Base-by-base conservation (phyloP, 2,888 invertebrate species). In the Nebria salina region DNA sequence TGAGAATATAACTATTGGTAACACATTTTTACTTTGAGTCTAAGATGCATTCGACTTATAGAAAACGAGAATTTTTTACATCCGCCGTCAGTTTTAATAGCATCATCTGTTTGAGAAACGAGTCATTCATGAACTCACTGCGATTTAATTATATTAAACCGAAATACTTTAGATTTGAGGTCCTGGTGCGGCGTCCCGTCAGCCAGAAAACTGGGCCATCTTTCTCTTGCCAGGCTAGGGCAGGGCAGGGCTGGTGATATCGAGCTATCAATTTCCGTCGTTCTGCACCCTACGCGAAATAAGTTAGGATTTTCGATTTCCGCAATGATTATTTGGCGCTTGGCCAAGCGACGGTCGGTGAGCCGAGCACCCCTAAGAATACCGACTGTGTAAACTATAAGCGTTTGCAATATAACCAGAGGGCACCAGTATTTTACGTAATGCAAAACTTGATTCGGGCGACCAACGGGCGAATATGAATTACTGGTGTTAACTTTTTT, bases 351-450 rank as follows among this genome's bases (percentile, higher is more conserved):
- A 80, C 64, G 66, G 42, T 54, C 54, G 54, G 54, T 13, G 54
- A 54, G 54, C 54, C 13, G 7, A 54, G 13, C 54, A 54, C 79
- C 74, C 42, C 42, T n/a, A 74, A 76, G 54, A 72, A 81, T 81
- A 77, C 77, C 81, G 76, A 77, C 80, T 81, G 83, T 94, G 95
- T 82, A 92, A 94, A 54, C 85, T 79, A 79, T 68, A 79, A 79
- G 68, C 42, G 43, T 7, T 54, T 79, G 79, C 66, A 68, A 68
- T 75, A 75, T 75, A 79, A 8, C 54, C 66, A 74, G 34, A 34
- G 68, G 74, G 11, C 41, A 1, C n/a, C 70, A 11, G 70, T 25
- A 34, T 70, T 70, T 26, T 26, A 70, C 70, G 11, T 70, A 70
- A 25, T 70, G 0, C 54, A 54, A 7, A 1, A 2, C 34, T 34